Conservation (phyloP, 2,797 vertebrate species). For the Discoglossus pictus region DNA sequence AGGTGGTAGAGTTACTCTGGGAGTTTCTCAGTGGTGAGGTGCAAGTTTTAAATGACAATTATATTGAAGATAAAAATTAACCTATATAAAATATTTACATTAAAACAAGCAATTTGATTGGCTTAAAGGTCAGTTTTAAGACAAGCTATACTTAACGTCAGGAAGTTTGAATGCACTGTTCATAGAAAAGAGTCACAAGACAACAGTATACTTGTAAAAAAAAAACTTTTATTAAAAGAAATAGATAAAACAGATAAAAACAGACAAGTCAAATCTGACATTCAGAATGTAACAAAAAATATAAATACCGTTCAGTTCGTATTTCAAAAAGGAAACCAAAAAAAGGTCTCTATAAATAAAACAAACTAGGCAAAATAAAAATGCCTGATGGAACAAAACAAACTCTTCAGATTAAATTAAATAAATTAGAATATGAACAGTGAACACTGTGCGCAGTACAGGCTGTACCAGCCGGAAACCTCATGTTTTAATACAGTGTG, state of each 20-base stretch:
- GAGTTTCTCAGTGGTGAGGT: no score
- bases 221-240: constrained; percentile 46
- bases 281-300: constrained; percentile 43
- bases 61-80: no score
- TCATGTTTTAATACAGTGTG: constrained; percentile 21
- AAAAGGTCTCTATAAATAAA: constrained; percentile 37
- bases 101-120: no score
- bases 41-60: no score
- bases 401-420: constrained; percentile 52
- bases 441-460: constrained; percentile 44
- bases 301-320: constrained; percentile 45
- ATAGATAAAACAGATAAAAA: constrained; percentile 50
- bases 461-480: constrained; percentile 31
- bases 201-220: no score
- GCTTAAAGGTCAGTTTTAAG: no score
- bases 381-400: constrained; percentile 22
- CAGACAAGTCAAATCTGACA: constrained; percentile 30
- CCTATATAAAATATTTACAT: no score
- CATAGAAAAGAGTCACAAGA: no score
- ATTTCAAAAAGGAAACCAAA: constrained; percentile 24
- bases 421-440: constrained; percentile 51
- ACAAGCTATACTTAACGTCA: no score
- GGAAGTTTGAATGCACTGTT: no score
- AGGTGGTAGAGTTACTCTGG: no score
- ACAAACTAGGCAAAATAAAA: constrained; percentile 5